Conservation (phyloP, 2,888 invertebrate species). For the Drosophila greeni region DNA sequence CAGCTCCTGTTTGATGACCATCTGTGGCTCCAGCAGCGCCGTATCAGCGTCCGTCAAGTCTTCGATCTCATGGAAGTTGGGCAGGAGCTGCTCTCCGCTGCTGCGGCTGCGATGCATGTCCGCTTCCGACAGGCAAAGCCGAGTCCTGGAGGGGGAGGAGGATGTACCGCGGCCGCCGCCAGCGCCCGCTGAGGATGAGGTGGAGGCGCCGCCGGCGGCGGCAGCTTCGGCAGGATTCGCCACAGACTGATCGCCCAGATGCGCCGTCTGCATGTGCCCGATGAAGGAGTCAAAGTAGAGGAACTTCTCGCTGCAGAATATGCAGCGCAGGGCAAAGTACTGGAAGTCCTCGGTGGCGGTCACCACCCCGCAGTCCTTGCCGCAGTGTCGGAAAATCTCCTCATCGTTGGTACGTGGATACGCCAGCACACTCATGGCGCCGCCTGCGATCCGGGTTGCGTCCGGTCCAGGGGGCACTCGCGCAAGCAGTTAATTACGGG, state of each 20-base stretch:
- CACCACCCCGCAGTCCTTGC: constrained; percentile 75
- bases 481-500: constrained; percentile 10
- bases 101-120: constrained; percentile 24
- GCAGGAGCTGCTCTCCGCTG: constrained; percentile 31
- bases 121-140: constrained; percentile 15
- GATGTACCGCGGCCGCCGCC: not conserved
- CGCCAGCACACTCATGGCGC: constrained; percentile 73
- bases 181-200: not conserved
- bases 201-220: not conserved
- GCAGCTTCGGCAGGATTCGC: constrained; percentile 3
- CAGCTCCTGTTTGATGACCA: constrained; percentile 73
- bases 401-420: constrained; percentile 75
- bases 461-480: not conserved
- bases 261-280: constrained; percentile 73
- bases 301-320: constrained; percentile 73
- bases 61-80: constrained; percentile 63
- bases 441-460: constrained; percentile 27
- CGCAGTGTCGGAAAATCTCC: constrained; percentile 74
- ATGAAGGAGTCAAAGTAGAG: constrained; percentile 76
- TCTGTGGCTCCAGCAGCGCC: constrained; percentile 71
- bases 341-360: constrained; percentile 76
- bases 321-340: constrained; percentile 72
- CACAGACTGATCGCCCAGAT: constrained; percentile 46
- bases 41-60: constrained; percentile 72
- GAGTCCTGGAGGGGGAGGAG: constrained; percentile 7